Percentiles rank a stretch among this genome's conserved stretches.
Evolutionary conservation across 2,113 vertebrate genomes (phyloP).

Genomic region (Triplophysa dalaica): DNA sequence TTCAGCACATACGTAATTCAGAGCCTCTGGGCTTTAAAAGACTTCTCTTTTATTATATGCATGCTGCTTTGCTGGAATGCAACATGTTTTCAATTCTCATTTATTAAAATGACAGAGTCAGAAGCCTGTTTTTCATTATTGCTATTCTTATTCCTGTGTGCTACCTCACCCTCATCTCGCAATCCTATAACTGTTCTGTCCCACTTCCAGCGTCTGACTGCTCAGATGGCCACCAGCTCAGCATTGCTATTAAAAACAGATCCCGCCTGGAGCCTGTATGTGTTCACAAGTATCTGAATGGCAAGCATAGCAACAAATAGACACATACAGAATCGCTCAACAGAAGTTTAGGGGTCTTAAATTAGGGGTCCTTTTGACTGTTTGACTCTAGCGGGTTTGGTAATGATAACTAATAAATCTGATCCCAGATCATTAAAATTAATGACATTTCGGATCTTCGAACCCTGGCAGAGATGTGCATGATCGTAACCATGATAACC

Average conservation of each 20-base stretch:
- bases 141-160: slow-evolving; percentile 23
- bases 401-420: neutral
- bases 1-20: slow-evolving; percentile 23
- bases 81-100: slow-evolving; percentile 34
- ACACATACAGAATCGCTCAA: neutral
- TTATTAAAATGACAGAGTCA: slow-evolving; percentile 16
- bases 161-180: slow-evolving; percentile 18
- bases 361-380: neutral
- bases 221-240: slow-evolving; percentile 30
- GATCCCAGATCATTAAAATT: neutral
- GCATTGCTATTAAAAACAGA: slow-evolving; percentile 44
- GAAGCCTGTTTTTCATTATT: slow-evolving; percentile 28
- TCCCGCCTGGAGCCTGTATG: neutral
- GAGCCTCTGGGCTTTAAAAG: neutral
- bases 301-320: neutral
- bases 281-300: slow-evolving; percentile 1
- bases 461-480: neutral
- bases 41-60: neutral
- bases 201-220: slow-evolving; percentile 34
- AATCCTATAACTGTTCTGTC: slow-evolving; percentile 9
- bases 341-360: neutral
- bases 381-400: too few relatives aligned
- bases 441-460: neutral
- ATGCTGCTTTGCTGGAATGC: slow-evolving; percentile 15
- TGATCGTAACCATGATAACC: too few relatives aligned